Evolutionary conservation across 2,797 vertebrate genomes (phyloP).

Genomic region (Triplophysa bombifrons): DNA sequence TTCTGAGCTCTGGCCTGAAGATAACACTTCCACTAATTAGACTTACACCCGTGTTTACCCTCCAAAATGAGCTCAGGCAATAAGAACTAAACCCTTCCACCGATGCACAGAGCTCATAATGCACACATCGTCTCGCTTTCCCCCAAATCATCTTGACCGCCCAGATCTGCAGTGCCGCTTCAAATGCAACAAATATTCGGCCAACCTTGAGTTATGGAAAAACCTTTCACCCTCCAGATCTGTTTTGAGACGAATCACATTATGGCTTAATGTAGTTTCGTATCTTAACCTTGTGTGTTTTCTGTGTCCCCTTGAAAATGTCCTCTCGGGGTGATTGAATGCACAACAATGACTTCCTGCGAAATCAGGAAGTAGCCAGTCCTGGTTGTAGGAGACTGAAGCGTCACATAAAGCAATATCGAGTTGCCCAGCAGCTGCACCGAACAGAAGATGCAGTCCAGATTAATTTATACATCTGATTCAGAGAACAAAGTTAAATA

Average conservation of each 20-base stretch:
- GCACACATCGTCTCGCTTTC: conserved; percentile 29
- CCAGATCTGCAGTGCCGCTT: neutral
- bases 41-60: conserved; percentile 48
- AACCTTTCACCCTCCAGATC: conserved; percentile 20
- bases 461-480: conserved; percentile 30
- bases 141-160: conserved; percentile 14
- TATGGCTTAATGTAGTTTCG: neutral
- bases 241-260: conserved; percentile 39
- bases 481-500: neutral
- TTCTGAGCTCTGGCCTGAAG: conserved; percentile 24
- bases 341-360: conserved; percentile 27
- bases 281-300: neutral
- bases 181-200: conserved; percentile 32
- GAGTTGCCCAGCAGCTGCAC: conserved; percentile 43
- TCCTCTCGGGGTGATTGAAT: conserved; percentile 40
- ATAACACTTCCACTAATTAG: conserved; percentile 53
- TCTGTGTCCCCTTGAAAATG: neutral
- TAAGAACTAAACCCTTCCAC: conserved; percentile 22
- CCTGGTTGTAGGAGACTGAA: conserved; percentile 38
- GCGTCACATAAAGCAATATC: conserved; percentile 52
- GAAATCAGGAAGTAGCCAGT: conserved; percentile 52
- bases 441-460: conserved; percentile 14
- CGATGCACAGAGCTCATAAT: conserved; percentile 47
- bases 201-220: conserved; percentile 48
- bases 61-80: conserved; percentile 29